These are phyloP conservation scores for Stichodactyla mertensii DNA, from an alignment of 64 coral and sea anemone species.

Conservation along the genomic window DNA sequence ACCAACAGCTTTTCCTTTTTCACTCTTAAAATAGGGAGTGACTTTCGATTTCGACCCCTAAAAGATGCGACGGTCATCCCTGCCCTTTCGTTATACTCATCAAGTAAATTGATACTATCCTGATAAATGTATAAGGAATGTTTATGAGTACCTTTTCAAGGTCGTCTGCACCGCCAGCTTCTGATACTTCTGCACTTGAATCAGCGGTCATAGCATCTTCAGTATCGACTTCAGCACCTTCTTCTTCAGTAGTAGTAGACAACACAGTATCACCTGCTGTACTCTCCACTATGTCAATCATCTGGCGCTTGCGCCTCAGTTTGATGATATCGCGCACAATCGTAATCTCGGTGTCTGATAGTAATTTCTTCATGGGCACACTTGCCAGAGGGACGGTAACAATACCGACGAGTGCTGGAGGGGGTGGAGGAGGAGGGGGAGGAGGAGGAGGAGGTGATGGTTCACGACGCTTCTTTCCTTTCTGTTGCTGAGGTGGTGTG, in stretches of 20 bases:
- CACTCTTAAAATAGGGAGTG: too few species aligned
- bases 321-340: constrained; percentile 84
- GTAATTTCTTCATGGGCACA: constrained; percentile 80
- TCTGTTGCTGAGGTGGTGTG: constrained; percentile 22
- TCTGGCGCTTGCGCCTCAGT: constrained; percentile 42
- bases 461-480: constrained; percentile 35
- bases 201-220: constrained; percentile 27
- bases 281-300: constrained; percentile 14
- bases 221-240: constrained; percentile 27
- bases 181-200: constrained; percentile 11
- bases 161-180: neutral
- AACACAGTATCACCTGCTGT: constrained; percentile 27
- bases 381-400: constrained; percentile 80
- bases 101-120: too few species aligned
- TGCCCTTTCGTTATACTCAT: too few species aligned
- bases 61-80: too few species aligned
- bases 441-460: constrained; percentile 15
- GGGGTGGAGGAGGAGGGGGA: constrained; percentile 45
- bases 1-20: too few species aligned
- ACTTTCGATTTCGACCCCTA: too few species aligned
- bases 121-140: too few species aligned
- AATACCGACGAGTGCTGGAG: constrained; percentile 45
- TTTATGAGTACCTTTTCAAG: neutral
- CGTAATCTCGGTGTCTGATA: constrained; percentile 84
- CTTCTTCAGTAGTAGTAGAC: constrained; percentile 21